Evolutionary conservation across 2,113 vertebrate genomes (phyloP).

Genomic region (Sceloporus undulatus): DNA sequence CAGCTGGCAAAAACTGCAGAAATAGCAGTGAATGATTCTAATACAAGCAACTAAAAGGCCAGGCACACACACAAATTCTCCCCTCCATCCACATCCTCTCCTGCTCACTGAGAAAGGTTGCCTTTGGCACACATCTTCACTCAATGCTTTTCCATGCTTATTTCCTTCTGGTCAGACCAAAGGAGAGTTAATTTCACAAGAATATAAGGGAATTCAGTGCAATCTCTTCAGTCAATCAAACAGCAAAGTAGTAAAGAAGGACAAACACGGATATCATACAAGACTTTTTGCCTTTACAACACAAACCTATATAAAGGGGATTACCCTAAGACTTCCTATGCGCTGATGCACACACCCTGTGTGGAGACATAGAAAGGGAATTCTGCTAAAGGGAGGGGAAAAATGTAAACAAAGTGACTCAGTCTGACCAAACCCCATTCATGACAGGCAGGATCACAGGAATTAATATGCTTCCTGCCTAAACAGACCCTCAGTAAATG

Average conservation of each 20-base stretch:
- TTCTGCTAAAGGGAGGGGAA: slow-evolving; percentile 54
- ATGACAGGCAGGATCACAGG: slow-evolving; percentile 38
- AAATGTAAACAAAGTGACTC: slow-evolving; percentile 53
- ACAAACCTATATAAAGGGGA: slow-evolving; percentile 17
- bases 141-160: slow-evolving; percentile 70
- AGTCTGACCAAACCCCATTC: slow-evolving; percentile 30
- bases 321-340: slow-evolving; percentile 23
- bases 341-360: slow-evolving; percentile 6
- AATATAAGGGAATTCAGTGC: slow-evolving; percentile 43
- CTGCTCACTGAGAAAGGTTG: slow-evolving; percentile 62
- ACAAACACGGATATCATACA: slow-evolving; percentile 54
- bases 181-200: slow-evolving; percentile 57
- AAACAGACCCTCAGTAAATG: slow-evolving; percentile 46
- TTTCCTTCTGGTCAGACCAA: slow-evolving; percentile 71
- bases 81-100: slow-evolving; percentile 6
- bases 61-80: slow-evolving; percentile 65
- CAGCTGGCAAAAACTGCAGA: slow-evolving; percentile 81
- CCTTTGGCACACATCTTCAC: slow-evolving; percentile 74
- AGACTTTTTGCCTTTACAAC: slow-evolving; percentile 32
- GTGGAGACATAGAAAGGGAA: slow-evolving; percentile 43
- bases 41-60: slow-evolving; percentile 76
- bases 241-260: slow-evolving; percentile 38
- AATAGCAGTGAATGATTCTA: slow-evolving; percentile 79
- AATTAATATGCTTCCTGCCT: slow-evolving; percentile 40
- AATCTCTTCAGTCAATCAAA: slow-evolving; percentile 18